A percentile compares a stretch with the other conserved stretches of the same genome.
Evolutionary conservation across 2,888 invertebrate genomes (phyloP).

Genomic region (Fragum sueziense): DNA sequence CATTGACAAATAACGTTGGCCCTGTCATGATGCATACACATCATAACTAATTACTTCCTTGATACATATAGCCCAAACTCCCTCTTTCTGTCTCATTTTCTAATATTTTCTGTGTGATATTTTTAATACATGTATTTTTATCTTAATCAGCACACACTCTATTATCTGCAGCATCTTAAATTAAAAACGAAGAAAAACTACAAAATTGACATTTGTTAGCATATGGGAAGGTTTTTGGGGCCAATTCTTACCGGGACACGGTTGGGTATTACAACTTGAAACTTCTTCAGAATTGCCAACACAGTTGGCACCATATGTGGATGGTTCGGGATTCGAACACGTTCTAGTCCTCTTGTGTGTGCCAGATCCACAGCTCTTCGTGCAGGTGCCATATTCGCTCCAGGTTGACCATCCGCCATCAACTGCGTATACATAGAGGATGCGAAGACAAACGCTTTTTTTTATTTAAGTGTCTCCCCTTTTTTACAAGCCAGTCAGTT

Average conservation of each 20-base stretch:
- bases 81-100: neutral
- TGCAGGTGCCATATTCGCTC: slow-evolving; percentile 17
- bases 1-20: too few relatives aligned
- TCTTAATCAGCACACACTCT: neutral
- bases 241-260: neutral
- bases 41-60: too few relatives aligned
- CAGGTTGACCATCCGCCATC: slow-evolving; percentile 30
- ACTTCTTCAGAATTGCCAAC: slow-evolving; percentile 17
- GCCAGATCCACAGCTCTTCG: slow-evolving; percentile 29
- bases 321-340: slow-evolving; percentile 26
- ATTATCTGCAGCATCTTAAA: neutral
- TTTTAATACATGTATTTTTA: neutral
- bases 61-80: neutral
- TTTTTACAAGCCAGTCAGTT: too few relatives aligned
- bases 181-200: neutral
- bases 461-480: too few relatives aligned
- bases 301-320: slow-evolving; percentile 24
- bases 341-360: neutral
- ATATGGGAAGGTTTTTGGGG: neutral
- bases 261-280: slow-evolving; percentile 14
- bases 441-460: too few relatives aligned
- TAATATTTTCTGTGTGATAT: neutral
- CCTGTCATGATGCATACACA: too few relatives aligned
- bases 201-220: neutral
- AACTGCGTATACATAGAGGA: too few relatives aligned